phyloP scores from a whole-genome alignment of 2,113 vertebrate genomes.

The Recurvirostra avosetta region DNA sequence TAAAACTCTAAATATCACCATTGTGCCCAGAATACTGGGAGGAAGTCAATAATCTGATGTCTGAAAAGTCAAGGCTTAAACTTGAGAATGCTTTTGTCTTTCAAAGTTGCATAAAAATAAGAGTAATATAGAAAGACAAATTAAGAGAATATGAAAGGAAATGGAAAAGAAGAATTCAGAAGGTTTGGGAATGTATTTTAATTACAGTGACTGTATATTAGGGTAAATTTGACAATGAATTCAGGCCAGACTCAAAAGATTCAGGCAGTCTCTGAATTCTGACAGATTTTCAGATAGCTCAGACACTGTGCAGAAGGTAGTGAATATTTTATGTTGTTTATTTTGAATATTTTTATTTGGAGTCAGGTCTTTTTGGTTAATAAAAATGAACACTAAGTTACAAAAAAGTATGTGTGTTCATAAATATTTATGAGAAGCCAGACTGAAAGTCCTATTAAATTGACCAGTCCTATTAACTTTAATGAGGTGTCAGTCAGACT shows the following conservation, averaged over 20 bases:
- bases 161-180: neutral
- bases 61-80: neutral
- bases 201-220: neutral
- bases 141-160: neutral
- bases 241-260: neutral
- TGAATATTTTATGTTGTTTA: slow-evolving; percentile 68
- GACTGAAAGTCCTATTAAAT: neutral
- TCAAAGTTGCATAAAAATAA: neutral
- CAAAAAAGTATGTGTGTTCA: neutral
- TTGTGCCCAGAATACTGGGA: neutral
- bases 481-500: neutral
- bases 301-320: neutral
- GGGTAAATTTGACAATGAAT: neutral
- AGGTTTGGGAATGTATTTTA: neutral
- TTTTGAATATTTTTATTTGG: slow-evolving; percentile 1
- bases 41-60: neutral
- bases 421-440: neutral
- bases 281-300: neutral
- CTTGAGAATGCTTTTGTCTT: neutral
- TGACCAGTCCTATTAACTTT: neutral
- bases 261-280: neutral
- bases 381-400: neutral
- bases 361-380: neutral
- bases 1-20: neutral
- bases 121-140: neutral